Evolutionary conservation across 2,888 invertebrate species (phyloP).

Genomic region (Julus scandinavius): DNA sequence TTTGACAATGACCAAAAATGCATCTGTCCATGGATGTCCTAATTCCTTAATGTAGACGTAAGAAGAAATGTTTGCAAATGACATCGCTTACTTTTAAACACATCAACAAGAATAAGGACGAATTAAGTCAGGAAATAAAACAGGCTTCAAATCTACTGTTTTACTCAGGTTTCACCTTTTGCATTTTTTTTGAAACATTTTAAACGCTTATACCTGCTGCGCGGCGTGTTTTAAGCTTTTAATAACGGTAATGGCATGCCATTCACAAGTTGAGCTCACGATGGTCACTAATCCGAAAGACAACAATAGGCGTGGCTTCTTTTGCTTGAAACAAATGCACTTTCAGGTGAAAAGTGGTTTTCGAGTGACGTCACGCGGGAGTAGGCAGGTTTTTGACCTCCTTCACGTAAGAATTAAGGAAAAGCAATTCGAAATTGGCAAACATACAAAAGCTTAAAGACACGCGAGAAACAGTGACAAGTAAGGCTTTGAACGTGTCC

Average conservation of each 20-base stretch:
- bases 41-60: too few species aligned
- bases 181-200: background rate
- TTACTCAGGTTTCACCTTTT: background rate
- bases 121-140: background rate
- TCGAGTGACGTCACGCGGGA: background rate
- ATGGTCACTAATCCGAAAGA: constrained; percentile 35
- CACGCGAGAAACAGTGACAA: too few species aligned
- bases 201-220: constrained; percentile 19
- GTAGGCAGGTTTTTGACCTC: constrained; percentile 27
- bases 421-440: background rate
- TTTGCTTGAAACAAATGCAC: background rate
- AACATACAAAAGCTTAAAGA: background rate
- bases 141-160: background rate
- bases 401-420: background rate
- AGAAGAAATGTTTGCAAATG: too few species aligned
- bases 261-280: constrained; percentile 3
- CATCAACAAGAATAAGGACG: background rate
- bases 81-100: too few species aligned
- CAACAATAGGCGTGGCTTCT: constrained; percentile 11
- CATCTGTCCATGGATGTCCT: too few species aligned
- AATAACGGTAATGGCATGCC: constrained; percentile 42
- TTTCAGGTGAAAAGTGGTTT: background rate
- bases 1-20: too few species aligned
- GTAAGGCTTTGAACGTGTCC: too few species aligned
- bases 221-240: constrained; percentile 23